These are phyloP conservation scores for Harmothoe impar DNA, from an alignment of 2,888 invertebrate genomes.

Conservation along the genomic window DNA sequence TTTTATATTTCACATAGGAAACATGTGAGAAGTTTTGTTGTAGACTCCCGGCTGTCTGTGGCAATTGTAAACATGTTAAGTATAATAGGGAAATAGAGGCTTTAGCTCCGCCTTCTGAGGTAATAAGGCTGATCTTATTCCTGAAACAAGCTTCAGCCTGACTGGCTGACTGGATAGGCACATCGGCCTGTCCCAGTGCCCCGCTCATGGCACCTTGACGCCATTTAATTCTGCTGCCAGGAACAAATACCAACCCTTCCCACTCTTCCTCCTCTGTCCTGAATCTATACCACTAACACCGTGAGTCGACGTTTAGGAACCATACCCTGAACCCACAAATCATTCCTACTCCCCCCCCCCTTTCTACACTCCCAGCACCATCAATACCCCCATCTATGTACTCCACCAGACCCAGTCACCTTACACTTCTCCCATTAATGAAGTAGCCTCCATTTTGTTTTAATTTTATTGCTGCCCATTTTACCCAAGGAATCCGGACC, in stretches of 20 bases:
- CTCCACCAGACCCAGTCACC: neutral
- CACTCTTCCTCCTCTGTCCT: neutral
- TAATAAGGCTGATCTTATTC: too few relatives aligned
- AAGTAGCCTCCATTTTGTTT: neutral
- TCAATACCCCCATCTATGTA: neutral
- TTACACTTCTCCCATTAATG: slow-evolving; percentile 7
- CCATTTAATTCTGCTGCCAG: neutral
- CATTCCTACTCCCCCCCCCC: neutral
- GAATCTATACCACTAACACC: neutral
- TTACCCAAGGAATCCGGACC: neutral
- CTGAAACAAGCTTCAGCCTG: neutral
- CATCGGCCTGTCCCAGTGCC: slow-evolving; percentile 1
- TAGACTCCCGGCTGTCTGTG: too few relatives aligned
- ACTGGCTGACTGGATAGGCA: too few relatives aligned
- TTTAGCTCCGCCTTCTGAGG: too few relatives aligned
- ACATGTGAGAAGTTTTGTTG: too few relatives aligned
- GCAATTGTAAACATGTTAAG: too few relatives aligned
- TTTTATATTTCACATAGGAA: too few relatives aligned
- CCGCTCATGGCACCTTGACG: neutral
- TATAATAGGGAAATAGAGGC: too few relatives aligned
- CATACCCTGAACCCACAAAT: neutral
- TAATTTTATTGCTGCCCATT: slow-evolving; percentile 20
- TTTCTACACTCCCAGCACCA: neutral
- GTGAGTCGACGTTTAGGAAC: neutral
- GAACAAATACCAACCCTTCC: neutral